Evolutionary conservation across 2,888 invertebrate genomes (phyloP).

Genomic region (Drosophila nr. perissopoda): DNA sequence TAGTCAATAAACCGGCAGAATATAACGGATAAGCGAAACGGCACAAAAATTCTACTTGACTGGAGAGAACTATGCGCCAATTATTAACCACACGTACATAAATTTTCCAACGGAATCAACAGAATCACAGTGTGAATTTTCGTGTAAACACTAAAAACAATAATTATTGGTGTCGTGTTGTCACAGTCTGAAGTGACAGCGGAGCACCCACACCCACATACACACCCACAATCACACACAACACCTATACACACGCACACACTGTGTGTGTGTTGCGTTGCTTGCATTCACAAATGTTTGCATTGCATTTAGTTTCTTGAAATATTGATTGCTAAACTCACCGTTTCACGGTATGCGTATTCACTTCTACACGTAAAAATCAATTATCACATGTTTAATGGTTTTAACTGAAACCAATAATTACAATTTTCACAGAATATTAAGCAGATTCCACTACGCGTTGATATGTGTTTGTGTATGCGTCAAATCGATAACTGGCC

Average conservation of each 20-base stretch:
- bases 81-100: constrained; percentile 10
- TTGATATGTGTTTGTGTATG: constrained; percentile 57
- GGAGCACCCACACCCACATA: constrained; percentile 49
- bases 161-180: constrained; percentile 41
- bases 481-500: constrained; percentile 48
- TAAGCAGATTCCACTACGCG: constrained; percentile 41
- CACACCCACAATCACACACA: constrained; percentile 31
- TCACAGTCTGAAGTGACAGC: constrained; percentile 33
- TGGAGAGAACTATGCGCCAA: constrained; percentile 6
- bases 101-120: constrained; percentile 14
- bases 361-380: constrained; percentile 20
- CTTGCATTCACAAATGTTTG: constrained; percentile 48
- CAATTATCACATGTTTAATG: constrained; percentile 62
- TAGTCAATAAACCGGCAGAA: constrained; percentile 31
- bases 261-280: neutral
- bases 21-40: constrained; percentile 27
- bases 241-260: constrained; percentile 25
- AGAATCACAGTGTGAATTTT: constrained; percentile 6
- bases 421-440: constrained; percentile 47
- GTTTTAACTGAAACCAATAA: constrained; percentile 27
- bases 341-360: constrained; percentile 43
- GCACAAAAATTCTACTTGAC: constrained; percentile 14
- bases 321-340: constrained; percentile 43
- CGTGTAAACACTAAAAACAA: constrained; percentile 17
- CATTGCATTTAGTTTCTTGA: constrained; percentile 17